Conservation (phyloP, 2,113 vertebrate genomes). For the Phyllopteryx taeniolatus region DNA sequence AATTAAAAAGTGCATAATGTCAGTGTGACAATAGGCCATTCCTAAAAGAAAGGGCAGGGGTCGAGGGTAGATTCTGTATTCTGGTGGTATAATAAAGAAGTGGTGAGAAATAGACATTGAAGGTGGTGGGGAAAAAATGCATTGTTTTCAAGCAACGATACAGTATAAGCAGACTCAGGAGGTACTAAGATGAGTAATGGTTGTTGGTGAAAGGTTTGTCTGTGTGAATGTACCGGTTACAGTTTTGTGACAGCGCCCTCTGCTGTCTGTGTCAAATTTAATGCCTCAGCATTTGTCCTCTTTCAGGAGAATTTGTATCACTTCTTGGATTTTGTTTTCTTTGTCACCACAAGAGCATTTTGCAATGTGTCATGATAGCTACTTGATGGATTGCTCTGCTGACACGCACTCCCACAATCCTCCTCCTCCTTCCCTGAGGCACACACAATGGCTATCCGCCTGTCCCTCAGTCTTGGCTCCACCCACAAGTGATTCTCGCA, state of each 20-base stretch:
- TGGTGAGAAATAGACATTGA: neutral
- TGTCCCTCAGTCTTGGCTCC: conserved; percentile 7
- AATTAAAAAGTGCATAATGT: too few relatives aligned
- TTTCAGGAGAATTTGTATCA: neutral
- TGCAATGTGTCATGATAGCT: conserved; percentile 1
- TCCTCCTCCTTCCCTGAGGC: conserved; percentile 5
- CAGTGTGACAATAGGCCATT: too few relatives aligned
- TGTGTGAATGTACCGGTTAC: neutral
- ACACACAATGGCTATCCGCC: conserved; percentile 7
- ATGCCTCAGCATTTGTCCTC: neutral
- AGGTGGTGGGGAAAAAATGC: neutral
- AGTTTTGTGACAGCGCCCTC: neutral
- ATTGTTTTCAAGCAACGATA: neutral
- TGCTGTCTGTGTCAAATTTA: neutral
- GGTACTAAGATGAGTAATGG: neutral
- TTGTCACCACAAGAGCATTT: conserved; percentile 1
- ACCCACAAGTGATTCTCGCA: neutral
- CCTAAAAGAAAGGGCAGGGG: too few relatives aligned
- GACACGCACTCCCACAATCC: neutral
- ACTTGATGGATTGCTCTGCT: neutral
- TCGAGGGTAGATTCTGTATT: too few relatives aligned
- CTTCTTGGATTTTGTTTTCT: neutral
- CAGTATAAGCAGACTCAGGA: neutral
- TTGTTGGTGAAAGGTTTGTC: neutral
- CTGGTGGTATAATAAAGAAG: neutral